Percentiles rank a stretch among this genome's conserved stretches.
Evolutionary conservation across 2,888 invertebrate species (phyloP).

Genomic region (Pandemis heparana): DNA sequence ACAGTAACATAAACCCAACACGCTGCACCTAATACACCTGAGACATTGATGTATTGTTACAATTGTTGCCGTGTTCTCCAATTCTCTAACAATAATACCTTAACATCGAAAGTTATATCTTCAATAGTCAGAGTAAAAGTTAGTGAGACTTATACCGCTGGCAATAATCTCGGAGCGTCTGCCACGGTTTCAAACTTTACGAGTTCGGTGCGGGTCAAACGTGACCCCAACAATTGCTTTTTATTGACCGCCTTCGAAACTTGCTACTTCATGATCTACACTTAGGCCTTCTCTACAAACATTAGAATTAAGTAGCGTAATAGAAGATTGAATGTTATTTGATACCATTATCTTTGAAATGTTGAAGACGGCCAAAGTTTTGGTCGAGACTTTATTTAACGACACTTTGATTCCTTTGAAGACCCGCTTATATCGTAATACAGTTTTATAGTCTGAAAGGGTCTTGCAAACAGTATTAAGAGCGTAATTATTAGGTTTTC

Average conservation of each 20-base stretch:
- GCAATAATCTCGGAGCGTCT: constrained; percentile 23
- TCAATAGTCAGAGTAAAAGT: constrained; percentile 31
- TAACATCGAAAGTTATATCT: constrained; percentile 19
- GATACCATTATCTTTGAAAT: constrained; percentile 1
- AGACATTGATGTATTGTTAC: background rate
- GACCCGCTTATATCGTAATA: constrained; percentile 37
- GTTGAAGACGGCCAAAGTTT: background rate
- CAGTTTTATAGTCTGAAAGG: constrained; percentile 19
- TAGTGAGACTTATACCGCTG: constrained; percentile 22
- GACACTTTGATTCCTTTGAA: constrained; percentile 40
- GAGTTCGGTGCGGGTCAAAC: constrained; percentile 46
- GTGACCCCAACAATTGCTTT: constrained; percentile 43
- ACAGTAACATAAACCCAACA: background rate
- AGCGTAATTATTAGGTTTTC: background rate
- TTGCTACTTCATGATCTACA: constrained; percentile 13
- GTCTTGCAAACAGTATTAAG: background rate
- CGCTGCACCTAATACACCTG: background rate
- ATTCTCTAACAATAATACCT: background rate
- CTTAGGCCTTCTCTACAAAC: constrained; percentile 11
- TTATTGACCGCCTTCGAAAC: constrained; percentile 20
- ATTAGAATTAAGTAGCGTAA: constrained; percentile 7
- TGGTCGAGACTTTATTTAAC: constrained; percentile 9
- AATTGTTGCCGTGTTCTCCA: background rate
- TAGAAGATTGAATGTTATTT: constrained; percentile 5
- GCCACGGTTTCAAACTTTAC: constrained; percentile 47